phyloP scores from a whole-genome alignment of 2,888 invertebrate species.

The Mythimna vitellina region DNA sequence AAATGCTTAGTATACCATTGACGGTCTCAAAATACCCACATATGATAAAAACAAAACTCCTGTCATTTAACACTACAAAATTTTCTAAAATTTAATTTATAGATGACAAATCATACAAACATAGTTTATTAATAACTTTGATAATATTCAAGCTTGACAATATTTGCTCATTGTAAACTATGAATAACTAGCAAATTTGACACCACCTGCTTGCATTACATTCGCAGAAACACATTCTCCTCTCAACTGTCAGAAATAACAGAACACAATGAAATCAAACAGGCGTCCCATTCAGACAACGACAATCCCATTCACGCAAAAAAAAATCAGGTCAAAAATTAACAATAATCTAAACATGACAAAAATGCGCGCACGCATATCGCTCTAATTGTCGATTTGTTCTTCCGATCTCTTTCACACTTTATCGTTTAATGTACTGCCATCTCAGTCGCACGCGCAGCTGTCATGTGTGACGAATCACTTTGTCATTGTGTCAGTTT shows the following conservation, averaged over 20 bases:
- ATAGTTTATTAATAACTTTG: background rate
- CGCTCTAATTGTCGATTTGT: slow-evolving; percentile 76
- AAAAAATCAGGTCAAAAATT: slow-evolving; percentile 68
- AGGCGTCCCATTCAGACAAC: slow-evolving; percentile 51
- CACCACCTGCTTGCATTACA: slow-evolving; percentile 50
- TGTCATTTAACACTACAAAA: background rate
- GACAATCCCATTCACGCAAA: slow-evolving; percentile 54
- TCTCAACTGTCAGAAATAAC: slow-evolving; percentile 35
- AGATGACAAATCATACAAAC: background rate
- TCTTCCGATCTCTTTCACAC: slow-evolving; percentile 57
- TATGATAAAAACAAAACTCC: background rate
- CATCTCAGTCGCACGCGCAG: slow-evolving; percentile 77
- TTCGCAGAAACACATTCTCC: slow-evolving; percentile 36
- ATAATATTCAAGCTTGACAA: background rate
- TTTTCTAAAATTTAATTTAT: background rate
- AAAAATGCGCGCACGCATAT: slow-evolving; percentile 67
- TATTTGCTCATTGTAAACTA: slow-evolving; percentile 8
- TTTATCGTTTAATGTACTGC: slow-evolving; percentile 40
- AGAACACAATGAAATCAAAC: slow-evolving; percentile 51
- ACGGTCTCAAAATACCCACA: background rate
- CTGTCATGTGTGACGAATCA: slow-evolving; percentile 89
- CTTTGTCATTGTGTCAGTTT: slow-evolving; percentile 88
- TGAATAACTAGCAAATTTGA: slow-evolving; percentile 9
- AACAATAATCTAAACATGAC: slow-evolving; percentile 67
- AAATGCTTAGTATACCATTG: background rate